Base-by-base conservation (phyloP, 2,888 invertebrate genomes). In the Vanessa cardui region DNA sequence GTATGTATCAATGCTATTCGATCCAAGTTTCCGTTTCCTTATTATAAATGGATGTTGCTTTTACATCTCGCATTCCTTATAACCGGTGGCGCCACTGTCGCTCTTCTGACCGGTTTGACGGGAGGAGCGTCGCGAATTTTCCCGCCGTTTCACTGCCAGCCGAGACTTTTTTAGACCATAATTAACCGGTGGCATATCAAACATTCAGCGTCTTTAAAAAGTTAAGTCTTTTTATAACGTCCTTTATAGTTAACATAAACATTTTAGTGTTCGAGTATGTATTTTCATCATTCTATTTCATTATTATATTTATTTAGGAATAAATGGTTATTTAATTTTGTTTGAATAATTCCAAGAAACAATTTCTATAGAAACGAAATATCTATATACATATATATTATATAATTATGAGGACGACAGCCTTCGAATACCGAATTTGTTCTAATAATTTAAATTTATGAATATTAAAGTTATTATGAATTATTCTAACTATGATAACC, bases 11-110 rank as follows among this genome's bases (percentile, higher is more conserved):
- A 61, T 66, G 61, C 59, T 58, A 66, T 64, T 63, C 69, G 62
- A 63, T 68, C 52, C 58, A 64, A 58, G 70, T 83, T 81, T 88
- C 83, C 86, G 85, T 81, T 87, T 85, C 78, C 80, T 78, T 76
- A 75, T 77, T 80, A 76, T 76, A 78, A 76, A 79, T 80, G 78
- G 77, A 78, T 73, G 73, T 77, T 76, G 76, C 76, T 76, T 69
- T 73, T 64, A 72, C 68, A 68, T 73, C 73, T 78, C 58, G 73
- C 72, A 72, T 75, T 73, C 72, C 71, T 70, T 71, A 73, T 70
- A 77, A 77, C 77, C 77, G 76, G 80, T 73, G 73, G 68, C 68
- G 62, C 72, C 72, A 74, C 74, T 76, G 70, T 73, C 74, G 59
- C 68, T 72, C 68, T 62, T 66, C 54, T 45, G 62, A 78, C 79